These are phyloP conservation scores for Tenthredo mesomela DNA, from an alignment of 2,888 invertebrate species.

Conservation along the genomic window DNA sequence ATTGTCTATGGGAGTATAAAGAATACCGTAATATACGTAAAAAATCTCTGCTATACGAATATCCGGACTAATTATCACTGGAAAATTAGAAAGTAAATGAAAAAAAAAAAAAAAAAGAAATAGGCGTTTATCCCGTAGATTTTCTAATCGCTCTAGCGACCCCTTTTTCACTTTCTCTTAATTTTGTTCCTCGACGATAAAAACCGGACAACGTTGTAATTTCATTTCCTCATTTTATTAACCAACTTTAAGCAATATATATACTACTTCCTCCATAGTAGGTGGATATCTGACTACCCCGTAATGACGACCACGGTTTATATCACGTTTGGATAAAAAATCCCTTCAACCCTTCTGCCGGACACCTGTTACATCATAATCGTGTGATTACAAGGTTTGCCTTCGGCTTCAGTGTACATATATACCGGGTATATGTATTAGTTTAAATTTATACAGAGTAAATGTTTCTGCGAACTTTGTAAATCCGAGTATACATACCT, in stretches of 20 bases:
- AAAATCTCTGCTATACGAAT: neutral
- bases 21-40: neutral
- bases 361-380: slow-evolving; percentile 26
- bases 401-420: neutral
- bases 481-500: neutral
- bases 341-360: neutral
- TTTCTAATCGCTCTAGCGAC: neutral
- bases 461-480: slow-evolving; percentile 3
- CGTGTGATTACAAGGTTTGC: neutral
- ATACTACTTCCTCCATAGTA: neutral
- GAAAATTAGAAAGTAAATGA: neutral
- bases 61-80: neutral
- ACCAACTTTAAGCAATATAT: neutral
- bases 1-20: neutral
- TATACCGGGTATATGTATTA: neutral
- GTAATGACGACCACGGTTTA: neutral
- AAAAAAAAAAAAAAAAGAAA: neutral
- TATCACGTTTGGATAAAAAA: neutral
- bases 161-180: neutral
- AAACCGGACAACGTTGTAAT: neutral
- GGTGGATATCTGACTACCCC: neutral
- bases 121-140: neutral
- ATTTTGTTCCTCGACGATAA: slow-evolving; percentile 13
- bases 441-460: neutral
- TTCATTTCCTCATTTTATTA: neutral